Conservation (phyloP, 2,797 vertebrate genomes). For the Chanos chanos region DNA sequence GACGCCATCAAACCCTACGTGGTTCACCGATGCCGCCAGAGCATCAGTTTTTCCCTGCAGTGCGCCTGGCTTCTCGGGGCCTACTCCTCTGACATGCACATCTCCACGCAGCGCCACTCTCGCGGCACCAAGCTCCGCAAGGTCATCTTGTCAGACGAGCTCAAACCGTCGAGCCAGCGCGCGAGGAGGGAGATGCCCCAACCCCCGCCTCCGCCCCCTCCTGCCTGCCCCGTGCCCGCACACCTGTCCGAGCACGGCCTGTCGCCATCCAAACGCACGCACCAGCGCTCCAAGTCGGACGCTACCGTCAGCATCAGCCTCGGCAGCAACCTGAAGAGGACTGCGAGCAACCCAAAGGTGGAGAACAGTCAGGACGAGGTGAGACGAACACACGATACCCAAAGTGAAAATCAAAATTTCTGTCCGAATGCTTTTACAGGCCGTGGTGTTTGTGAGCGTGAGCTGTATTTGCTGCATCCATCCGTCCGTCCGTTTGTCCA, state of each 20-base stretch:
- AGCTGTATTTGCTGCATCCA: too few relatives aligned
- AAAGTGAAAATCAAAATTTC: too few relatives aligned
- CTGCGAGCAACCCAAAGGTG: conserved; percentile 94
- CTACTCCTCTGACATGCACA: conserved; percentile 97
- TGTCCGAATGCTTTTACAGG: too few relatives aligned
- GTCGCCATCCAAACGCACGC: conserved; percentile 92
- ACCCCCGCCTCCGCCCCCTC: conserved; percentile 62
- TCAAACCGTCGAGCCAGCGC: conserved; percentile 80
- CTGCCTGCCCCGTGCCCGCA: conserved; percentile 47
- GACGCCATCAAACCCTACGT: conserved; percentile 97
- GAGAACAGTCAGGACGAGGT: conserved; percentile 93
- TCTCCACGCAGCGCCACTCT: conserved; percentile 93
- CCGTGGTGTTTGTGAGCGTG: too few relatives aligned
- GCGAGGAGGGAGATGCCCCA: conserved; percentile 68
- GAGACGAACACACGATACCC: conserved; percentile 45
- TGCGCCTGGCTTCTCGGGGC: conserved; percentile 92
- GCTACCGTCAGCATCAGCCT: conserved; percentile 89
- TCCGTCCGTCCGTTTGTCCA: too few relatives aligned
- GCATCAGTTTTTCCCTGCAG: conserved; percentile 89
- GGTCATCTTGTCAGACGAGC: conserved; percentile 92
- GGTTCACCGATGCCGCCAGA: conserved; percentile 93
- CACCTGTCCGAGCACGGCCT: conserved; percentile 70
- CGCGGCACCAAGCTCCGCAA: conserved; percentile 90
- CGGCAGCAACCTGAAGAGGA: conserved; percentile 92
- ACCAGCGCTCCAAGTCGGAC: conserved; percentile 96